Evolutionary conservation across 2,888 invertebrate genomes (phyloP).

Genomic region (Phalera bucephala): DNA sequence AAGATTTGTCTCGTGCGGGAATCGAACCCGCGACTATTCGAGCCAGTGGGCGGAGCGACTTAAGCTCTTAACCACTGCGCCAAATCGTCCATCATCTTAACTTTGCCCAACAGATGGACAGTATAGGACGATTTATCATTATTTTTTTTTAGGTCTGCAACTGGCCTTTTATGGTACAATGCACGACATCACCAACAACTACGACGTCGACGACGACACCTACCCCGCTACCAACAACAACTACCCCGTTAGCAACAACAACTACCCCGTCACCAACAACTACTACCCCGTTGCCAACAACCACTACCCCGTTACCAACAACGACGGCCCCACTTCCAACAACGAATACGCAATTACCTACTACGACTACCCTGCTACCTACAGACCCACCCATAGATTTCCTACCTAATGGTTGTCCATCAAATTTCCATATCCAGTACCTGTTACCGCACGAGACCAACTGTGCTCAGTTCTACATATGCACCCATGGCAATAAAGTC

Average conservation of each 20-base stretch:
- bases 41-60: too few species aligned
- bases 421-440: slow-evolving; percentile 37
- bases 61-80: too few species aligned
- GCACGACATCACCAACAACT: slow-evolving; percentile 6
- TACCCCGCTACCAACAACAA: slow-evolving; percentile 1
- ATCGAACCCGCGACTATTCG: too few species aligned
- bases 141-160: slow-evolving; percentile 21
- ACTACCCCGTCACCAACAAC: not conserved
- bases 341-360: not conserved
- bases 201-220: slow-evolving; percentile 1
- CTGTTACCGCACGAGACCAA: slow-evolving; percentile 50
- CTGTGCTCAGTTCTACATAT: slow-evolving; percentile 48
- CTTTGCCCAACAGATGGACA: too few species aligned
- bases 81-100: too few species aligned
- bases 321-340: not conserved
- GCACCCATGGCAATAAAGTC: slow-evolving; percentile 39
- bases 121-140: too few species aligned
- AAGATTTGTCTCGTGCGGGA: too few species aligned
- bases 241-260: slow-evolving; percentile 2
- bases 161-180: slow-evolving; percentile 16
- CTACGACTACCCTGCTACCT: not conserved
- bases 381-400: slow-evolving; percentile 7
- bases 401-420: slow-evolving; percentile 52
- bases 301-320: not conserved
- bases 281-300: not conserved